phyloP scores from a whole-genome alignment of 2,113 vertebrate species.

The Brienomyrus brachyistius region DNA sequence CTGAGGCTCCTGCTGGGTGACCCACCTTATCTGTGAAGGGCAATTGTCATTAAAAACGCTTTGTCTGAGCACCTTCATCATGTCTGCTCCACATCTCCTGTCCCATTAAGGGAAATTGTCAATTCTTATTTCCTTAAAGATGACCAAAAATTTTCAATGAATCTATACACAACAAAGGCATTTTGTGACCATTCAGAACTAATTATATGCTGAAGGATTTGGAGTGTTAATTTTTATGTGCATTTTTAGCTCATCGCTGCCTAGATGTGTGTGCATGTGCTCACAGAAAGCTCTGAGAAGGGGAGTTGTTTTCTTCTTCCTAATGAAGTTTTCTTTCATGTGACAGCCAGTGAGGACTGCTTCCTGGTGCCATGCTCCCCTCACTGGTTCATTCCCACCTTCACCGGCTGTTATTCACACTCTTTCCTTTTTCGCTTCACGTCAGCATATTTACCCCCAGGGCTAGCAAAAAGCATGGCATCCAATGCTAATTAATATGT shows the following conservation, averaged over 20 bases:
- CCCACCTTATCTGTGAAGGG: not conserved
- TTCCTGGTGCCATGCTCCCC: slow-evolving; percentile 43
- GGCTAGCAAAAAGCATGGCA: slow-evolving; percentile 28
- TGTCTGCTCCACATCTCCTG: slow-evolving; percentile 22
- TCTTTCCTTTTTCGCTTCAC: slow-evolving; percentile 12
- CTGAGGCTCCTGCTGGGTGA: not conserved
- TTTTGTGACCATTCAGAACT: not conserved
- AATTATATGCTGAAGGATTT: slow-evolving; percentile 17
- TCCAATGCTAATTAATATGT: not conserved
- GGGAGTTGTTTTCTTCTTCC: slow-evolving; percentile 21
- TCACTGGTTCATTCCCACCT: not conserved
- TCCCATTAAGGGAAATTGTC: slow-evolving; percentile 32
- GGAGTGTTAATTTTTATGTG: slow-evolving; percentile 13
- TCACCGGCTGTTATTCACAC: slow-evolving; percentile 19
- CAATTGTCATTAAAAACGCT: not conserved
- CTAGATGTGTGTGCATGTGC: not conserved
- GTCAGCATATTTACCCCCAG: slow-evolving; percentile 30
- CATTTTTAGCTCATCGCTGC: slow-evolving; percentile 7
- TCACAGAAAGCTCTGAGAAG: slow-evolving; percentile 7
- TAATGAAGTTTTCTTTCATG: slow-evolving; percentile 53
- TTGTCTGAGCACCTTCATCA: not conserved
- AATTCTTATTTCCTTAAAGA: slow-evolving; percentile 31
- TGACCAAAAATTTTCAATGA: slow-evolving; percentile 30
- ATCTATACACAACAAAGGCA: slow-evolving; percentile 24
- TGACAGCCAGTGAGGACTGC: slow-evolving; percentile 49